Percentiles rank a stretch among this genome's conserved stretches.
Evolutionary conservation across 2,113 vertebrate species (phyloP).

Genomic region (Pollachius pollachius): DNA sequence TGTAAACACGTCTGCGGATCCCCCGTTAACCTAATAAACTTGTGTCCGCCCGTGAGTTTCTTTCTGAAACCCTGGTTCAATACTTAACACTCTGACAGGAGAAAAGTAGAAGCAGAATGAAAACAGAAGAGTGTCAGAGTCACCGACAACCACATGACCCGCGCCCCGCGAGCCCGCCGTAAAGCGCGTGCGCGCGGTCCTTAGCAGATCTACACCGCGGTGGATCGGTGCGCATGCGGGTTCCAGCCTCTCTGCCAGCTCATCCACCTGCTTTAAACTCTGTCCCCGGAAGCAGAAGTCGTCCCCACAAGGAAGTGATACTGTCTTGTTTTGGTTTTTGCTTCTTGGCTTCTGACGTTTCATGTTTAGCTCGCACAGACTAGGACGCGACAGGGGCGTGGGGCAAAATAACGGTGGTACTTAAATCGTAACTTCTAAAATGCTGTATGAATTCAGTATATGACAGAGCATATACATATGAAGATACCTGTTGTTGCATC

Average conservation of each 20-base stretch:
- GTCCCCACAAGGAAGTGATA: slow-evolving; percentile 33
- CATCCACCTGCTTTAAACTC: slow-evolving; percentile 34
- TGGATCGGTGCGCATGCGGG: accelerated
- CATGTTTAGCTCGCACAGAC: too few relatives aligned
- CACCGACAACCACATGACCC: slow-evolving; percentile 71
- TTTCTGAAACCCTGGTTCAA: not conserved
- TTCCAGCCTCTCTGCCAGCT: not conserved
- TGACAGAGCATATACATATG: too few relatives aligned
- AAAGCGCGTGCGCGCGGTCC: slow-evolving; percentile 35
- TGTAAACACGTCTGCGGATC: slow-evolving; percentile 6
- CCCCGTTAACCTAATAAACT: slow-evolving; percentile 23
- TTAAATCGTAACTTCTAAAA: too few relatives aligned
- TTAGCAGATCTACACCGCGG: not conserved
- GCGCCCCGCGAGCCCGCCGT: slow-evolving; percentile 17
- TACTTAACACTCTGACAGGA: slow-evolving; percentile 24
- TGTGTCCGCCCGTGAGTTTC: slow-evolving; percentile 1
- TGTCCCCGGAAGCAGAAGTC: not conserved
- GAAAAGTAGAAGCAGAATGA: slow-evolving; percentile 53
- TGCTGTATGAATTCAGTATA: too few relatives aligned
- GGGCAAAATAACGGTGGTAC: too few relatives aligned
- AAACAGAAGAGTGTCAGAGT: slow-evolving; percentile 39
- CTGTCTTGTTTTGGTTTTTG: not conserved
- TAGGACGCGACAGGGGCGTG: too few relatives aligned
- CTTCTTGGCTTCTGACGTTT: not conserved
- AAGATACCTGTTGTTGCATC: too few relatives aligned